These are phyloP conservation scores for Tenthredo scrophulariae DNA, from an alignment of 2,888 invertebrate species.

Conservation along the genomic window DNA sequence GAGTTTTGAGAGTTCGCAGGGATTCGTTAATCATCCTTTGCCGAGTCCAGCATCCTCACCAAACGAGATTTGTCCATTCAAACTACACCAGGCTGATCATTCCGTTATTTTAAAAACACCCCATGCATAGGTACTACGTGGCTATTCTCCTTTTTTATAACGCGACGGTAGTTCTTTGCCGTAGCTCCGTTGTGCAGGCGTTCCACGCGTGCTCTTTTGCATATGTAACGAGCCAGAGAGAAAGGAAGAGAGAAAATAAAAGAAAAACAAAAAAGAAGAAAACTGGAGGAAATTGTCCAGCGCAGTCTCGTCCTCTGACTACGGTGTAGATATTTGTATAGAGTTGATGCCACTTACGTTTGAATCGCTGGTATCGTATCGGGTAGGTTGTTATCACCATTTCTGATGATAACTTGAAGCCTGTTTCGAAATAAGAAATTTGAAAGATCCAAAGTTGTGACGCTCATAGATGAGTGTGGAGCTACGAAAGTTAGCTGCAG, in stretches of 20 bases:
- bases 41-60: background rate
- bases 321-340: background rate
- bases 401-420: background rate
- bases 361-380: background rate
- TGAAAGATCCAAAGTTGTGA: background rate
- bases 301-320: constrained; percentile 24
- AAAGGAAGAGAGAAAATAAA: constrained; percentile 43
- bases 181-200: constrained; percentile 33
- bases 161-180: constrained; percentile 40
- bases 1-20: background rate
- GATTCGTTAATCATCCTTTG: background rate
- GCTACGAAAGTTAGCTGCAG: constrained; percentile 1
- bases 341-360: background rate
- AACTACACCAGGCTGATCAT: background rate
- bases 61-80: background rate
- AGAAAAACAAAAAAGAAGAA: constrained; percentile 49
- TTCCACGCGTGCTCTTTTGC: constrained; percentile 52
- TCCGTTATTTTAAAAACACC: constrained; percentile 10
- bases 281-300: constrained; percentile 29
- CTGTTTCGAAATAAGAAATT: background rate
- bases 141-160: background rate
- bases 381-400: background rate
- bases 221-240: constrained; percentile 55
- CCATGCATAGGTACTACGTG: constrained; percentile 7
- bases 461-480: background rate